Percentiles rank a stretch among this genome's conserved stretches.
phyloP scores from a whole-genome alignment of 2,113 vertebrate genomes.

The Gobiocypris rarus region DNA sequence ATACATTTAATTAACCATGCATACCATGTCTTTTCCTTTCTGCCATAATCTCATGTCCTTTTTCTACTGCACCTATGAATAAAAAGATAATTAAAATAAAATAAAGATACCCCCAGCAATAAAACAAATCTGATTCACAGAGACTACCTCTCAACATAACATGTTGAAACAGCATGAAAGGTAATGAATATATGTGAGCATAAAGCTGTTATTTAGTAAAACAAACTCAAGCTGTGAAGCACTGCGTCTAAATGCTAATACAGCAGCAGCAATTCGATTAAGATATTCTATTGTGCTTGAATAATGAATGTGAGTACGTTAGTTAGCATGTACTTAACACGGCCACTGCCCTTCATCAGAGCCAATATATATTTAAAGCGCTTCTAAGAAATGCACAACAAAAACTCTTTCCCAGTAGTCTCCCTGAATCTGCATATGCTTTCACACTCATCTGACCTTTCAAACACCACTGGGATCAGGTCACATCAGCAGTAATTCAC shows the following conservation, averaged over 20 bases:
- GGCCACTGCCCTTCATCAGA: conserved; percentile 8
- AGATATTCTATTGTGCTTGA: conserved; percentile 18
- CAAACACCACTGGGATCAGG: conserved; percentile 9
- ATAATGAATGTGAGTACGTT: background rate
- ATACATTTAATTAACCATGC: background rate
- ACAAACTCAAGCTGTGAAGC: conserved; percentile 14
- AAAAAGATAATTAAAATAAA: background rate
- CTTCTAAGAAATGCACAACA: background rate
- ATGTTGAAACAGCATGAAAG: background rate
- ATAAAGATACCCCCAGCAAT: background rate
- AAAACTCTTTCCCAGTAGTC: conserved; percentile 23
- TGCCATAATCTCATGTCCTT: background rate
- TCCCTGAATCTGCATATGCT: conserved; percentile 18
- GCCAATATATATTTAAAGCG: background rate
- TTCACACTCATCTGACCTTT: conserved; percentile 38
- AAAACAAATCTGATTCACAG: background rate
- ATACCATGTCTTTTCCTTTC: background rate
- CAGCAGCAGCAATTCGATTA: background rate
- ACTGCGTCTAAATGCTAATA: conserved; percentile 25
- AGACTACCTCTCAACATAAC: background rate
- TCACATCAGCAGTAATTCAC: conserved; percentile 6
- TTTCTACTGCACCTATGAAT: background rate
- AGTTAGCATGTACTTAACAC: conserved; percentile 27
- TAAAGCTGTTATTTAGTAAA: background rate
- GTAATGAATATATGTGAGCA: background rate